Evolutionary conservation across 92 coral and sea anemone species (phyloP).

Genomic region (Metridium senile): DNA sequence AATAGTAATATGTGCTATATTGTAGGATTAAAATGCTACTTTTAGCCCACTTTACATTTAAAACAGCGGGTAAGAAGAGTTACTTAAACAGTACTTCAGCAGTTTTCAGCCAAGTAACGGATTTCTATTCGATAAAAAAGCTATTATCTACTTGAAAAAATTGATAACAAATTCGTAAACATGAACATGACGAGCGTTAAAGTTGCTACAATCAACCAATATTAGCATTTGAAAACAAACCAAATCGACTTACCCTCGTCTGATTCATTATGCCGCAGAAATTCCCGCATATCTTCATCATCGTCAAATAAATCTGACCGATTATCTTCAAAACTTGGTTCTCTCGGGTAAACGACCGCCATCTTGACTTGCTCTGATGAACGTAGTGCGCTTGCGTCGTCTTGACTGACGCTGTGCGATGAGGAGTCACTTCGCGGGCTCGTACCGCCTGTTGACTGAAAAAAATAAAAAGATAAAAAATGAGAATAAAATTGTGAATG

Average conservation of each 20-base stretch:
- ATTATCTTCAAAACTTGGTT: conserved; percentile 92
- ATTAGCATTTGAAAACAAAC: conserved; percentile 1
- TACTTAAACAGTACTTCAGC: too few relatives aligned
- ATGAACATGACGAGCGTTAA: background rate
- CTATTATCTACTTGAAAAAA: too few relatives aligned
- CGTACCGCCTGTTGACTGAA: conserved; percentile 63
- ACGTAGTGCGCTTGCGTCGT: conserved; percentile 77
- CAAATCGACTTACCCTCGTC: conserved; percentile 81
- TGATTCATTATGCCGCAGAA: conserved; percentile 90
- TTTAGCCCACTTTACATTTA: too few relatives aligned
- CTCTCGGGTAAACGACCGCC: conserved; percentile 94
- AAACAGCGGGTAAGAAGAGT: too few relatives aligned
- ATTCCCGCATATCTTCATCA: conserved; percentile 87
- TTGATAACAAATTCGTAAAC: background rate
- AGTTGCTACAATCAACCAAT: background rate
- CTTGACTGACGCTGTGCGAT: conserved; percentile 70
- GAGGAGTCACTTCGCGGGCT: conserved; percentile 91
- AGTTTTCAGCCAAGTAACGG: too few relatives aligned
- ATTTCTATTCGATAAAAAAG: too few relatives aligned
- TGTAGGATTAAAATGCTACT: too few relatives aligned
- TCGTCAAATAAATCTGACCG: conserved; percentile 92
- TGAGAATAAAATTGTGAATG: conserved; percentile 3
- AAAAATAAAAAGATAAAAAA: conserved; percentile 36
- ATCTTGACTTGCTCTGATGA: conserved; percentile 64
- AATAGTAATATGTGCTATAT: too few relatives aligned